These are phyloP conservation scores for Drosophila siamana DNA, from an alignment of 2,888 invertebrate genomes.

Conservation along the genomic window DNA sequence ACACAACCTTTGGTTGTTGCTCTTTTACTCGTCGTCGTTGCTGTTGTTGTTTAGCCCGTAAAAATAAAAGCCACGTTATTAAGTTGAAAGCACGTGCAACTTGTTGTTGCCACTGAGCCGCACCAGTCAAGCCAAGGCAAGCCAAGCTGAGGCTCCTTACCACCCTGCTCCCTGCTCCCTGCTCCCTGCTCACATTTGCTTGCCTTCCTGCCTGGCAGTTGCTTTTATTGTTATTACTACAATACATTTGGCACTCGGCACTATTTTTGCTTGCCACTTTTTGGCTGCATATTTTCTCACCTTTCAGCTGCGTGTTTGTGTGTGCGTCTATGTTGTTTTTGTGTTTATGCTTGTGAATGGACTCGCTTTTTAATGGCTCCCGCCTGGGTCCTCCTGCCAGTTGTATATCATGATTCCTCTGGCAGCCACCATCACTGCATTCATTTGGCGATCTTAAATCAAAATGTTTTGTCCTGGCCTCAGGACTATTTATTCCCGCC, in stretches of 20 bases:
- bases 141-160: conserved; percentile 2
- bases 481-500: conserved; percentile 7
- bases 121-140: conserved; percentile 19
- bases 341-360: conserved; percentile 32
- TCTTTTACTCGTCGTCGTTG: conserved; percentile 27
- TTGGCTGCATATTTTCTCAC: conserved; percentile 73
- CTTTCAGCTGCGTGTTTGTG: conserved; percentile 41
- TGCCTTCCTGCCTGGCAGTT: conserved; percentile 61
- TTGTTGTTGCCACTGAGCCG: conserved; percentile 66
- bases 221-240: conserved; percentile 80
- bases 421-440: conserved; percentile 60
- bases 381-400: conserved; percentile 42
- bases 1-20: conserved; percentile 58
- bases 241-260: conserved; percentile 79
- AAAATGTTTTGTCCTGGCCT: conserved; percentile 54
- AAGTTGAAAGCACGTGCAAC: conserved; percentile 81
- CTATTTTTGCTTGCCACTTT: conserved; percentile 71
- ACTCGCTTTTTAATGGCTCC: conserved; percentile 63
- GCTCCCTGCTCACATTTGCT: conserved; percentile 26
- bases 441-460: conserved; percentile 76
- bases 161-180: conserved; percentile 15
- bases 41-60: conserved; percentile 53
- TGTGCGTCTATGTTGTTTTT: conserved; percentile 8
- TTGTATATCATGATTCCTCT: conserved; percentile 72
- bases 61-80: conserved; percentile 82